phyloP scores from a whole-genome alignment of 2,888 invertebrate species.

The Polydrusus pterygomalis region DNA sequence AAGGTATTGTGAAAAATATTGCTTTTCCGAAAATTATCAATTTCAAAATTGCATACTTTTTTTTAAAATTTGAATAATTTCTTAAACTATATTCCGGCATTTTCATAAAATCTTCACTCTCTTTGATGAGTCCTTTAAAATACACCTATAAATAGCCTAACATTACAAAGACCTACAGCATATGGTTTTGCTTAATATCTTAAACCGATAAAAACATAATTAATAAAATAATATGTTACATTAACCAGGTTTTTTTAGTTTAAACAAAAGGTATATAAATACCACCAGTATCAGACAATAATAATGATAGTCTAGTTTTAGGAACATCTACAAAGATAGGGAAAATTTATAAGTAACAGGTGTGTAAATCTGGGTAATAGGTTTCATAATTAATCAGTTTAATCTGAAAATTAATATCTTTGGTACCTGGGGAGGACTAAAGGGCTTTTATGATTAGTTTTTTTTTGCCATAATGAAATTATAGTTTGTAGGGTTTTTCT shows the following conservation, averaged over 20 bases:
- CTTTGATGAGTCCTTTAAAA: too few relatives aligned
- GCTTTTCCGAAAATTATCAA: too few relatives aligned
- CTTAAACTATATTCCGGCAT: too few relatives aligned
- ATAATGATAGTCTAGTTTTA: background rate
- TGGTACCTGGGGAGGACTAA: background rate
- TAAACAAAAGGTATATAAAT: slow-evolving; percentile 11
- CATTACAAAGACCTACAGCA: background rate
- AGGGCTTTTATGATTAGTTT: too few relatives aligned
- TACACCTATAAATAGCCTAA: too few relatives aligned
- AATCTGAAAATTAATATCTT: background rate
- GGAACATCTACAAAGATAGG: background rate
- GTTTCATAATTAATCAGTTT: background rate
- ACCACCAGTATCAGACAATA: background rate
- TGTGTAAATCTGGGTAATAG: slow-evolving; percentile 1
- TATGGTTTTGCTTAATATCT: background rate
- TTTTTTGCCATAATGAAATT: too few relatives aligned
- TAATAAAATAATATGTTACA: slow-evolving; percentile 24
- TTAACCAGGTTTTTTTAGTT: slow-evolving; percentile 15
- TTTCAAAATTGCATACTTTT: too few relatives aligned
- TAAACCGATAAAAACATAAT: slow-evolving; percentile 20
- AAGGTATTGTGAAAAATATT: too few relatives aligned
- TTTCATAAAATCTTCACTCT: too few relatives aligned
- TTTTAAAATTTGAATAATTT: too few relatives aligned
- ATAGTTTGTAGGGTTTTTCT: too few relatives aligned
- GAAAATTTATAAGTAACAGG: slow-evolving; percentile 9